Percentiles rank a stretch among this genome's conserved stretches.
These are phyloP conservation scores for Geophilus truncorum DNA, from an alignment of 2,888 invertebrate species.

Conservation along the genomic window DNA sequence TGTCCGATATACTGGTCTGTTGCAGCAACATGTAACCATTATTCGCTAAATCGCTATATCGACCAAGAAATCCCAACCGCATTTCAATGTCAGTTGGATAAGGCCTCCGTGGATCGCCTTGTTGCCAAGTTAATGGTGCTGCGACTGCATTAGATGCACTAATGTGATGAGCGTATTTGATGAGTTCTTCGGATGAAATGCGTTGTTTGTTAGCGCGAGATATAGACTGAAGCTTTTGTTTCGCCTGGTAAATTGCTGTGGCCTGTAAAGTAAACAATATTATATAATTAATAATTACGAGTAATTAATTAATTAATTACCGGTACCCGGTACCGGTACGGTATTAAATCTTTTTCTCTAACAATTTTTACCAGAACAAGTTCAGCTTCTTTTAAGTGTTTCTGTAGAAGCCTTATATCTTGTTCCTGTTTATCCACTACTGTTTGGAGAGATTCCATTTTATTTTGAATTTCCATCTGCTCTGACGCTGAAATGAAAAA, in stretches of 20 bases:
- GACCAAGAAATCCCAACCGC: slow-evolving; percentile 80
- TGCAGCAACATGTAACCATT: slow-evolving; percentile 40
- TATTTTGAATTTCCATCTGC: slow-evolving; percentile 86
- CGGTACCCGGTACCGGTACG: too few species aligned
- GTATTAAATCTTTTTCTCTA: too few species aligned
- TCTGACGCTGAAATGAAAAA: slow-evolving; percentile 60
- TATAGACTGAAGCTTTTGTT: slow-evolving; percentile 87
- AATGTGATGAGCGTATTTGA: slow-evolving; percentile 93
- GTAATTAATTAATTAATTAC: too few species aligned
- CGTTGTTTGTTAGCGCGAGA: slow-evolving; percentile 80
- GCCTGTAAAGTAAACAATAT: slow-evolving; percentile 54
- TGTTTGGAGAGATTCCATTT: slow-evolving; percentile 77
- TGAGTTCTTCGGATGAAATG: slow-evolving; percentile 89
- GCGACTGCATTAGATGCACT: slow-evolving; percentile 97
- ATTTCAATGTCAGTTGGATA: slow-evolving; percentile 86
- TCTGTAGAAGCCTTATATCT: slow-evolving; percentile 84
- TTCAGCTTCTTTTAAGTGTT: slow-evolving; percentile 91
- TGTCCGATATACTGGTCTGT: slow-evolving; percentile 34
- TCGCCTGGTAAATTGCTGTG: slow-evolving; percentile 91
- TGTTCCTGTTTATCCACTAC: slow-evolving; percentile 89
- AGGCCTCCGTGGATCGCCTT: slow-evolving; percentile 57
- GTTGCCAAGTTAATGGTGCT: slow-evolving; percentile 93
- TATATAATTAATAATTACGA: background rate
- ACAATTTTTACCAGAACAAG: slow-evolving; percentile 75
- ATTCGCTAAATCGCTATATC: slow-evolving; percentile 73